Conservation (phyloP, 2,113 vertebrate genomes). For the Ctenodactylus gundi region DNA sequence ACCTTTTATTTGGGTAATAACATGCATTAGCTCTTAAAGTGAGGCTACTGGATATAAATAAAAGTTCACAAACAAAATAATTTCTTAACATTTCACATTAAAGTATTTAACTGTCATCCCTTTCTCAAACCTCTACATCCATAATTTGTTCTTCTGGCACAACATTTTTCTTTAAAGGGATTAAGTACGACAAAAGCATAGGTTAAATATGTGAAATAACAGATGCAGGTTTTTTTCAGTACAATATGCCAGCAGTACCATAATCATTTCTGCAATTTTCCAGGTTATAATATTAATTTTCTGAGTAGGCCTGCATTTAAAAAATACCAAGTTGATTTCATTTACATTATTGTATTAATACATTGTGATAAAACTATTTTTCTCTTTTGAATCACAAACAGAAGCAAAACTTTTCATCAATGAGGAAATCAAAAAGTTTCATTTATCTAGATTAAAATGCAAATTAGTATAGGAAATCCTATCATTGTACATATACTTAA, state of each 20-base stretch:
- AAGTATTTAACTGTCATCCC: background rate
- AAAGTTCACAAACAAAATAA: background rate
- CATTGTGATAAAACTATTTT: background rate
- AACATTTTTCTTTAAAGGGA: background rate
- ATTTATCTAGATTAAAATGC: conserved; percentile 16
- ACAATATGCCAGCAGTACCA: background rate
- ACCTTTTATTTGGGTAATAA: background rate
- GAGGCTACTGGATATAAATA: background rate
- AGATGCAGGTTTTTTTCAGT: background rate
- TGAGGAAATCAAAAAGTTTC: conserved; percentile 50
- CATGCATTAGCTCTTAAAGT: background rate
- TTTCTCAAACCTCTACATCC: background rate
- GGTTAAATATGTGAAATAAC: conserved; percentile 12
- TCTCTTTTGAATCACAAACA: conserved; percentile 20
- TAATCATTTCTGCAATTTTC: conserved; percentile 5
- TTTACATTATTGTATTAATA: background rate
- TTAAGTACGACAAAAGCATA: background rate
- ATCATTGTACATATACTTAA: background rate
- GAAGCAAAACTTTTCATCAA: conserved; percentile 57
- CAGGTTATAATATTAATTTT: conserved; percentile 41
- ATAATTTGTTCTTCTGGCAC: background rate
- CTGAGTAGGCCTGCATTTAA: conserved; percentile 46
- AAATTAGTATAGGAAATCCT: background rate
- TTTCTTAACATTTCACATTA: background rate
- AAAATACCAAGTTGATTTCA: background rate